phyloP scores from a whole-genome alignment of 2,888 invertebrate species.

The Pedicia rivosa region DNA sequence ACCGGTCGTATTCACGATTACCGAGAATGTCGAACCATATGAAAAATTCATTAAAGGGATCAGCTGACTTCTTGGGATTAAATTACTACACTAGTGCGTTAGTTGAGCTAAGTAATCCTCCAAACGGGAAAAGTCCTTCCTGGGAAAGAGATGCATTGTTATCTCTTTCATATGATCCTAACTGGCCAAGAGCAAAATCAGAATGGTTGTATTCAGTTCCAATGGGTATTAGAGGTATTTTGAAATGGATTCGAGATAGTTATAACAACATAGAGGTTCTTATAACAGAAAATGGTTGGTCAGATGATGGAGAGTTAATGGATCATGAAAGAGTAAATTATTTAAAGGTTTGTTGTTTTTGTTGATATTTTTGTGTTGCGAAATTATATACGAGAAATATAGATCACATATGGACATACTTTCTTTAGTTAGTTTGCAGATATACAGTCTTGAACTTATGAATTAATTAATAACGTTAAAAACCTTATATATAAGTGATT shows the following conservation, averaged over 20 bases:
- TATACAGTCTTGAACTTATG: no score
- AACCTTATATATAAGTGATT: no score
- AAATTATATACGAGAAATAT: no score
- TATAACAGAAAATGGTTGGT: constrained; percentile 39
- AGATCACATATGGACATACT: no score
- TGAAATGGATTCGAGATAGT: constrained; percentile 9
- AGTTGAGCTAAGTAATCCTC: no score
- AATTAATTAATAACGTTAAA: no score
- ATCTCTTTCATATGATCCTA: constrained; percentile 13
- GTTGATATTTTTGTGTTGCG: no score
- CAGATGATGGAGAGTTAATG: constrained; percentile 23
- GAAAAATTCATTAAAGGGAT: constrained; percentile 12
- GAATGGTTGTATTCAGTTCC: constrained; percentile 21
- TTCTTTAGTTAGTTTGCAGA: no score
- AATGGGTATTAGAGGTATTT: constrained; percentile 16
- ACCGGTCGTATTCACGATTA: constrained; percentile 19
- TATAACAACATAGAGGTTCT: constrained; percentile 23
- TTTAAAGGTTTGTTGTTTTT: constrained; percentile 6
- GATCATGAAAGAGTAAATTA: constrained; percentile 18
- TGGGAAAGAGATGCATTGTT: constrained; percentile 32
- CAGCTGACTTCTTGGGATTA: constrained; percentile 21
- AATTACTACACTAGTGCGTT: constrained; percentile 24
- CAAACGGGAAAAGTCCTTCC: constrained; percentile 30
- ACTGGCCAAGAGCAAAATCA: constrained; percentile 19
- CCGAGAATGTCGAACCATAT: constrained; percentile 14